Evolutionary conservation across 2,113 vertebrate genomes (phyloP), one percentile per base, ranked within the genome.

Genomic region (Polyodon spathula): DNA sequence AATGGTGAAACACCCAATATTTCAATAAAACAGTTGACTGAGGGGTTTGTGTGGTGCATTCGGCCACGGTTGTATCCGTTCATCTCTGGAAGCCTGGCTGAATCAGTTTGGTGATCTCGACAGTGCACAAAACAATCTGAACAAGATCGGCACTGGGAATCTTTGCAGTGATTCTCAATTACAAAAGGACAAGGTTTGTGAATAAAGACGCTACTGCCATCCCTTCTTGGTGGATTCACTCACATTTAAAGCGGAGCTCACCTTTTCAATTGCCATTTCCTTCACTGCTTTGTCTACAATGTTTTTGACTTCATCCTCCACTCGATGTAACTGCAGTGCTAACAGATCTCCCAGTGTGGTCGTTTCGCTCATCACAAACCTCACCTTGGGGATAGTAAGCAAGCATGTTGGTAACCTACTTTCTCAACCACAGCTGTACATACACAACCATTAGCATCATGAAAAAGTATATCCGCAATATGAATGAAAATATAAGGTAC

Each of bases 221-320:
- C 27, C 27, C 27, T 27, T 27, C 27, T 27, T 27, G 27, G 27
- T 27, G 27, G 27, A 27, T 27, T 27, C 27, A 27, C 27, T 27
- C 14, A 50, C 15, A n/a, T n/a, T 6, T 50, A 50, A 2, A 50
- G 48, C 3, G 15, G 6, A 10, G 9, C 6, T 58, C 16, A 84
- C 82, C 72, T 83, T 89, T 73, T 86, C 79, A 55, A 86, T 84
- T 59, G 77, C 72, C 81, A 77, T 87, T 80, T 91, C 80, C 77
- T 87, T 87, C 55, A 84, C 80, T 27, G 79, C 80, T 78, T 90
- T 83, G 76, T 86, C 81, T 65, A 88, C 76, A 44, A 88, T 90
- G 64, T 74, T 76, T 69, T 86, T 84, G 44, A 89, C 79, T 75
- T 90, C 86, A n/a, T 88, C 85, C 73, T 89, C 80, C 8, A 89